Conservation (phyloP, 2,888 invertebrate genomes). For the Melanostoma mellinum region DNA sequence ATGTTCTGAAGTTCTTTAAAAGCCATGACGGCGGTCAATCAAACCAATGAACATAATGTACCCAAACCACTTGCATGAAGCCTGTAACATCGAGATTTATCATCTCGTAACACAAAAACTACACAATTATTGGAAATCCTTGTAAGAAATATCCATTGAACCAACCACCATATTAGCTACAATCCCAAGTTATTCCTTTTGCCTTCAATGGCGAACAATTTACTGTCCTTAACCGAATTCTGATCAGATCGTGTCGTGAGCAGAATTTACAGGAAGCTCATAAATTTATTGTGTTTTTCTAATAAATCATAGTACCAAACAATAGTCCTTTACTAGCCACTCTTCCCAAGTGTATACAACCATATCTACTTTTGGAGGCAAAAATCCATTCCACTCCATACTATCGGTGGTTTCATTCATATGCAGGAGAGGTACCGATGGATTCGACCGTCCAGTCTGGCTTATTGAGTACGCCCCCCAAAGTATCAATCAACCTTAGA, state of each 20-base stretch:
- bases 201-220: not conserved
- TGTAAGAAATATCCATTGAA: too few species aligned
- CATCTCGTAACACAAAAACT: too few species aligned
- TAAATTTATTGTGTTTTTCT: constrained; percentile 50
- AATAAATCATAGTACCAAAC: constrained; percentile 53
- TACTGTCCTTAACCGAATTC: constrained; percentile 12
- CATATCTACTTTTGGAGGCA: not conserved
- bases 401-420: constrained; percentile 39
- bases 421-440: constrained; percentile 48
- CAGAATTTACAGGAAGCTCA: constrained; percentile 43
- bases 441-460: constrained; percentile 52
- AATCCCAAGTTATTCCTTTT: not conserved
- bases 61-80: too few species aligned
- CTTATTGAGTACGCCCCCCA: constrained; percentile 53
- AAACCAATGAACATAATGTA: too few species aligned
- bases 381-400: not conserved
- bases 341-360: not conserved
- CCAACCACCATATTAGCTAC: too few species aligned
- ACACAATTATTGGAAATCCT: too few species aligned
- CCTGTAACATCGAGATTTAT: too few species aligned
- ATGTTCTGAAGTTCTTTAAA: too few species aligned
- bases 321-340: constrained; percentile 19
- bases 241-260: constrained; percentile 19
- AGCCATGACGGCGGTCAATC: too few species aligned
- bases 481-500: constrained; percentile 63